Base-by-base conservation (phyloP, 92 coral and sea anemone genomes). In the Umimayanthus kanabou region DNA sequence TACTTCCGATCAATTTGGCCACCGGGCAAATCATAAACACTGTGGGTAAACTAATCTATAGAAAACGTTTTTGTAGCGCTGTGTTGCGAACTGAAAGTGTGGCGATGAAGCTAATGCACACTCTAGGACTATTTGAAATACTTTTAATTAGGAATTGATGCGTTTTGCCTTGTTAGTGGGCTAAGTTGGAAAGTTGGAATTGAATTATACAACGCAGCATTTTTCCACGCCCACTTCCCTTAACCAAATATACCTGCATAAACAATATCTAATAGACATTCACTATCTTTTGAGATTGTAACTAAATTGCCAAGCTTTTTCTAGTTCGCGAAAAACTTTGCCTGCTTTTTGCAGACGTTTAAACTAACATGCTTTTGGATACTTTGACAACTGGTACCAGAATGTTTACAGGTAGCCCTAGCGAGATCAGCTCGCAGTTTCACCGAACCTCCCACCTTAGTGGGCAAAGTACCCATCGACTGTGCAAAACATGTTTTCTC, bases 21-120 rank as follows among this genome's bases (percentile, higher is more conserved):
- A 75, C 79, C 79, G 45, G 79, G 14, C 50, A 39, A 33, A 39
- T 11, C 28, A 75, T 75, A 75, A 75, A 75, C 79, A 74, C 28
- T 16, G 77, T 74, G 50, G 3, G 13, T 20, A 74, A 74, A 39
- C 47, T 37, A 7, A 10, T 10, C 50, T 47, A 6, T 47, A 4
- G 69, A 16, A 61, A 22, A 8, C 69, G 69, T 61, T 61, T 20
- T 61, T 18, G 69, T 18, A 23, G 69, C 22, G 69, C 0, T 33
- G 2, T 33, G 37, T 55, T 55, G 8, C 4, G 22, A 4, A 61
- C 1, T 2, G 4, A 22, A 61, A 18, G 25, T 22, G 7, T 3
- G 69, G 22, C 4, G 9, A 61, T 61, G 69, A 61, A 18, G 69
- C 8, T 20, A 61, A 61, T 61, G n/a, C 25, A 61, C 15, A 61